Conservation (phyloP, 2,113 vertebrate genomes). For the Myrmecophaga tridactyla region DNA sequence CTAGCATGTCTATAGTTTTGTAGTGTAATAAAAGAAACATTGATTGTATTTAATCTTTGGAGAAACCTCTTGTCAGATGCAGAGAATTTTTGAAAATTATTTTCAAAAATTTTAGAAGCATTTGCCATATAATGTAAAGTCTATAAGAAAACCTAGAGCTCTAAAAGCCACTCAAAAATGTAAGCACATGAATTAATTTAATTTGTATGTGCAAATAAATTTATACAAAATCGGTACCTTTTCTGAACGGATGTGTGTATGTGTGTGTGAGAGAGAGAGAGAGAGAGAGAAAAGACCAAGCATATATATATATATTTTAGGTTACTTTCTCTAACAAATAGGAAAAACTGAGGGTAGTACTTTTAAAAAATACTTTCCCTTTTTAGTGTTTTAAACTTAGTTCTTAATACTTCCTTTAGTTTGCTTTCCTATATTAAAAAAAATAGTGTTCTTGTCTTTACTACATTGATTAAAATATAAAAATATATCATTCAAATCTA, state of each 20-base stretch:
- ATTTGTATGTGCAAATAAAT: neutral
- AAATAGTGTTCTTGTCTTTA: neutral
- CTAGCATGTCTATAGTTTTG: neutral
- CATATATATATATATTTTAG: neutral
- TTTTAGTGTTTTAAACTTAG: neutral
- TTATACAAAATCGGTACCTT: neutral
- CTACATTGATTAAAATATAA: neutral
- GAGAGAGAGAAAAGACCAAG: neutral
- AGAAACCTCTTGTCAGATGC: neutral
- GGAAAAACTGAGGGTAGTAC: neutral
- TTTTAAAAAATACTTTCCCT: neutral
- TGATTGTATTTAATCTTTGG: neutral
- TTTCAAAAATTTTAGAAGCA: neutral
- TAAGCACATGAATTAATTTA: neutral
- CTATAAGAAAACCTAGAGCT: neutral
- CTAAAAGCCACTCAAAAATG: neutral
- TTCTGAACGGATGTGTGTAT: neutral
- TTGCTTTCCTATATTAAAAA: neutral
- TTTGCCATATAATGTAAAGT: neutral
- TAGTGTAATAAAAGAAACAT: neutral
- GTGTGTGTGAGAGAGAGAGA: neutral
- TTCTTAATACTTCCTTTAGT: neutral
- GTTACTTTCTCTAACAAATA: neutral
- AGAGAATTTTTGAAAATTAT: neutral
- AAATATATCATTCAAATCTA: neutral